These are phyloP conservation scores for Cossypha caffra DNA, from an alignment of 2,797 vertebrate species.

Conservation along the genomic window DNA sequence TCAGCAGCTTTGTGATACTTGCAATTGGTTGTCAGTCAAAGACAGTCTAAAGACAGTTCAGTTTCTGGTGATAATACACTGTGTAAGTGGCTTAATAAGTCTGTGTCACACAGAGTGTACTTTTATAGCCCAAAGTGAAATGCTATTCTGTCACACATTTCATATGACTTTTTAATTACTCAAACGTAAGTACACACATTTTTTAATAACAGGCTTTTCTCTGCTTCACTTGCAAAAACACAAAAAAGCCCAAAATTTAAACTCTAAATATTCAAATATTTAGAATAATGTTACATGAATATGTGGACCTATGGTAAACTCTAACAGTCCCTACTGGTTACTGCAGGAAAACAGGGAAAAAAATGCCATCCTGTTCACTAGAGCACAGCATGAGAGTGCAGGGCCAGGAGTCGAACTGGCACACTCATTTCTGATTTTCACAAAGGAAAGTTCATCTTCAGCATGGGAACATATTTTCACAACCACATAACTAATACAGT, in stretches of 20 bases:
- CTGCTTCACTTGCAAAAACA: neutral
- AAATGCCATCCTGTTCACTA: neutral
- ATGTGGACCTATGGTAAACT: neutral
- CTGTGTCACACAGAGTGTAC: neutral
- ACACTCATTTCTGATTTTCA: neutral
- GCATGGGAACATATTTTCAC: neutral
- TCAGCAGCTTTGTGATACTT: conserved; percentile 24
- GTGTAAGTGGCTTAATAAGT: conserved; percentile 14
- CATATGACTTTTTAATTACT: neutral
- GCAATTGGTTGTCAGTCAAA: conserved; percentile 35
- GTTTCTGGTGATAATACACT: neutral
- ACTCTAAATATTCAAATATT: neutral
- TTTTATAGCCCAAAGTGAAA: neutral
- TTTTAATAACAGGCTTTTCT: neutral
- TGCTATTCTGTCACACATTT: neutral
- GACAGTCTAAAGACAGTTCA: neutral
- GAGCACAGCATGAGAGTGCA: fast-evolving
- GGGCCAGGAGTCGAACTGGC: neutral
- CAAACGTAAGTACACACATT: neutral
- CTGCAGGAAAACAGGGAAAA: neutral
- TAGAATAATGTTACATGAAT: neutral
- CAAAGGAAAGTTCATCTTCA: neutral
- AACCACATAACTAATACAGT: neutral
- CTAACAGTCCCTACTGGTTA: neutral
- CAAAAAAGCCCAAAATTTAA: neutral